phyloP scores from a whole-genome alignment of 2,888 invertebrate genomes.

The Linnaemya vulpina region DNA sequence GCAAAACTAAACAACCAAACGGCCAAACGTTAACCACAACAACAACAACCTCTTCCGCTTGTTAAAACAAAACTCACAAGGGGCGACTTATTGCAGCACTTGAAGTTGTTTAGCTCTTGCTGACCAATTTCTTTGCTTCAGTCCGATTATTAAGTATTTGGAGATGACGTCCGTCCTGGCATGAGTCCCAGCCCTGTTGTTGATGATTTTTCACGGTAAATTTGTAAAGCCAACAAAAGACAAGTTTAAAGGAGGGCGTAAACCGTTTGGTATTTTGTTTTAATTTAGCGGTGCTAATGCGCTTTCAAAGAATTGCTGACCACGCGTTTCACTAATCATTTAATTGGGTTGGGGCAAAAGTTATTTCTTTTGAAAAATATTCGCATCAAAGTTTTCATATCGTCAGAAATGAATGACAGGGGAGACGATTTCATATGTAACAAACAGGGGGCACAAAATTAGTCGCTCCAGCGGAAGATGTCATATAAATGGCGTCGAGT shows the following conservation, averaged over 20 bases:
- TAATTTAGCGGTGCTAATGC: constrained; percentile 79
- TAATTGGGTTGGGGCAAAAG: constrained; percentile 19
- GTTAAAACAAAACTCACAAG: constrained; percentile 56
- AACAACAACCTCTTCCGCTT: not conserved
- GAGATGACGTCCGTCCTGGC: not conserved
- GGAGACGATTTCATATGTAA: too few species aligned
- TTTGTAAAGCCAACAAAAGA: constrained; percentile 51
- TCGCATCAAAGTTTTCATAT: not conserved
- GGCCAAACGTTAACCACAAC: not conserved
- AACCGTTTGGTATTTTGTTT: constrained; percentile 68
- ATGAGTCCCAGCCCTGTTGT: constrained; percentile 20
- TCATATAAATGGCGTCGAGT: too few species aligned
- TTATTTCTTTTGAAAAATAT: constrained; percentile 1
- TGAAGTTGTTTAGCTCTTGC: constrained; percentile 55
- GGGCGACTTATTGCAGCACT: constrained; percentile 54
- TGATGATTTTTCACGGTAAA: constrained; percentile 59
- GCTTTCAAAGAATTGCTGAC: constrained; percentile 70
- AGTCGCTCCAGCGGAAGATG: too few species aligned
- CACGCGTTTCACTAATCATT: constrained; percentile 65
- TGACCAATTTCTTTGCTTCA: constrained; percentile 65
- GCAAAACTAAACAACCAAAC: not conserved
- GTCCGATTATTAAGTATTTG: constrained; percentile 18
- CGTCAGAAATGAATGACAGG: not conserved
- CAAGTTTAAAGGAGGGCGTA: constrained; percentile 59
- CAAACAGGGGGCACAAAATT: too few species aligned